Base-by-base conservation (phyloP, 2,797 vertebrate species). In the Threskiornis aethiopicus region DNA sequence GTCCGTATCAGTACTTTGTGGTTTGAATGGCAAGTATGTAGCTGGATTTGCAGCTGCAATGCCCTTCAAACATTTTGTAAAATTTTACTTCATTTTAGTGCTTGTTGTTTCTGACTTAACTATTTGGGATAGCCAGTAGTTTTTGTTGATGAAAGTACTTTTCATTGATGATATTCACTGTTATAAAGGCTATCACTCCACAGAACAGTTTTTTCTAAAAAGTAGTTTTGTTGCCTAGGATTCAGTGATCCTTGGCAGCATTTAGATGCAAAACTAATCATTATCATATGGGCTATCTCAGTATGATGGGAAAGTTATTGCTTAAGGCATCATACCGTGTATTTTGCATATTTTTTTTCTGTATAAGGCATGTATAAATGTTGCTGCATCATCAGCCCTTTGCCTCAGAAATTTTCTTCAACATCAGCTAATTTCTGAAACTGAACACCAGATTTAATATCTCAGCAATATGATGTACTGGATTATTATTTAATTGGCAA, bases 351-450 rank as follows among this genome's bases (percentile, higher is more conserved):
- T 24, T 61, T 42, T 73, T 78, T 76, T 79, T 29, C 64, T 62
- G 24, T 5, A 20, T 69, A 71, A 73, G 6, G 3, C n/a, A 4
- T 64, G 13, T 73, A 46, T 39, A 67, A 79, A 59, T 67, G 13
- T 89, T 94, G 31, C 77, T 1, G 13, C 55, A 64, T 93, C 59
- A 92, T 87, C 79, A 88, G 6, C 82, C 18, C 54, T 84, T 91
- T 64, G 25, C 55, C 58, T 93, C 51, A 91, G 58, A 46, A 86
- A 66, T 92, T 96, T 94, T 61, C 39, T 83, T 92, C 62, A 84
- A 20, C 59, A 42, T 93, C 75, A 97, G 73, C 75, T 95, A 25
- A 64, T 93, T 94, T 92, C 39, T 84, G 72, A 81, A 89, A 59
- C 71, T 59, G 79, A 87, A 29, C 10, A 93, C 6, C 62, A 66